These are phyloP conservation scores for Drosophila sp. DNA, from an alignment of 1,140 invertebrate genomes.

Conservation along the genomic window DNA sequence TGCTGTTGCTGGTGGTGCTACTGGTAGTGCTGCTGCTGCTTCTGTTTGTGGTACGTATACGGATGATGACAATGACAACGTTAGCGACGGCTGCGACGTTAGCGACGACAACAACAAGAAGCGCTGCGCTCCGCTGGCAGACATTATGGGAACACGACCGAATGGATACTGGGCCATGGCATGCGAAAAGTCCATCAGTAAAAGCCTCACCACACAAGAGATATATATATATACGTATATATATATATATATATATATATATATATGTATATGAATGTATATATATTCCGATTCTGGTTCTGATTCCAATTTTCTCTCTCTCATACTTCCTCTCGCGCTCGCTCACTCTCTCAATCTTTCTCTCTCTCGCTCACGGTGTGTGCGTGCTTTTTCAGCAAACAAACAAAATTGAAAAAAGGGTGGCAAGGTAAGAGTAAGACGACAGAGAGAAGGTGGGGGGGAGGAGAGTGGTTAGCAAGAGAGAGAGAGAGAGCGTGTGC, in stretches of 20 bases:
- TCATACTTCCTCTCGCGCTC: constrained; percentile 6
- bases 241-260: not conserved
- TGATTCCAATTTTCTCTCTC: constrained; percentile 8
- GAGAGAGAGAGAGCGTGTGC: constrained; percentile 51
- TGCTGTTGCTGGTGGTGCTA: constrained; percentile 42
- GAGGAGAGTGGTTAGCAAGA: not conserved
- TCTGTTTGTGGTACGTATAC: constrained; percentile 40
- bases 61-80: constrained; percentile 78
- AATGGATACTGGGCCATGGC: constrained; percentile 82
- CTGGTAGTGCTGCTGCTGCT: constrained; percentile 45
- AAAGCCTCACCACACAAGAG: constrained; percentile 39
- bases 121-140: constrained; percentile 73
- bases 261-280: not conserved
- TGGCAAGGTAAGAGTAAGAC: constrained; percentile 43
- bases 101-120: constrained; percentile 58
- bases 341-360: constrained; percentile 15
- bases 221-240: not conserved
- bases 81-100: constrained; percentile 74
- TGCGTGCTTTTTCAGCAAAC: constrained; percentile 36
- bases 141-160: constrained; percentile 83
- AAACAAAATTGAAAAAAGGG: constrained; percentile 56
- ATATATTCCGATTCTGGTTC: constrained; percentile 18
- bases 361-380: constrained; percentile 22
- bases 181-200: constrained; percentile 54
- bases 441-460: not conserved